These are phyloP conservation scores for Scolopax mira DNA, from an alignment of 2,113 vertebrate genomes.

Conservation along the genomic window DNA sequence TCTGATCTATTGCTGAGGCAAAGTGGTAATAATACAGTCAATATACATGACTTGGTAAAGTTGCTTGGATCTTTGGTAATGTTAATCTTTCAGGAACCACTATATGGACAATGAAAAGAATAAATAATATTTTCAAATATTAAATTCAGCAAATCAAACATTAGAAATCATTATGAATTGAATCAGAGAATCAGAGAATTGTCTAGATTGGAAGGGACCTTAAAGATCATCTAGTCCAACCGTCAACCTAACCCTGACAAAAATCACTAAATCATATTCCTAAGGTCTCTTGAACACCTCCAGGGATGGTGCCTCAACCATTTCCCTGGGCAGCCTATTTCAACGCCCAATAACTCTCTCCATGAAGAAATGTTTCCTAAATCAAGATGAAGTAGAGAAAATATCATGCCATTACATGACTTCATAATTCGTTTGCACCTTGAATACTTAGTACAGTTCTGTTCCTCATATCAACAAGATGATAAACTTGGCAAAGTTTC, in stretches of 20 bases:
- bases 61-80: not conserved
- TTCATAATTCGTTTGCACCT: not conserved
- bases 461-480: not conserved
- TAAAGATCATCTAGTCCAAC: too few species aligned
- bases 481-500: not conserved
- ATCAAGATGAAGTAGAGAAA: not conserved
- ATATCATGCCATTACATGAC: not conserved
- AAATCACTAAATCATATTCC: too few species aligned
- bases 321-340: too few species aligned
- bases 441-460: not conserved
- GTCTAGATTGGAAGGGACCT: too few species aligned
- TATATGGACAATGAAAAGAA: not conserved
- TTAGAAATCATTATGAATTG: not conserved
- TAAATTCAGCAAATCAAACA: not conserved
- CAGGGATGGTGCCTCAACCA: too few species aligned
- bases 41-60: not conserved
- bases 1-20: not conserved
- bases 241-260: too few species aligned
- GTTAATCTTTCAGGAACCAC: not conserved
- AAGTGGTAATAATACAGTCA: not conserved
- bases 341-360: too few species aligned
- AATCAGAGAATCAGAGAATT: too few species aligned
- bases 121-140: not conserved
- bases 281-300: too few species aligned
- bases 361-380: too few species aligned